Evolutionary conservation across 2,113 vertebrate genomes (phyloP), one percentile per base, ranked within the genome.

Genomic region (Micromys minutus): DNA sequence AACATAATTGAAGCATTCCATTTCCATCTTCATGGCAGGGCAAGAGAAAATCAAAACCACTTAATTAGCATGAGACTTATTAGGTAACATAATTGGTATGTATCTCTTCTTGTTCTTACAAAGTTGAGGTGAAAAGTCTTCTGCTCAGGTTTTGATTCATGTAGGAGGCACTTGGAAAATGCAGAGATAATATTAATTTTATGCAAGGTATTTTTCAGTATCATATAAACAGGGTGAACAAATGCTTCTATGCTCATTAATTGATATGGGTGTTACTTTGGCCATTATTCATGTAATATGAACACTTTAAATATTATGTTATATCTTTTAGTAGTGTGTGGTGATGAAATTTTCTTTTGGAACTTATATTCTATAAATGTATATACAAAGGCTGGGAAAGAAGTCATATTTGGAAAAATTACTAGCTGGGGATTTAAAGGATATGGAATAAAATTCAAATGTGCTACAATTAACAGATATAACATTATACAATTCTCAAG

Each of bases 401-500:
- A 90, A 34, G 3, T 17, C 76, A 69, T 22, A 47, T 17, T 88
- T 67, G 87, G 61, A 47, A 79, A 91, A 87, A 89, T 93, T 36
- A 95, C 39, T 86, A 15, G 24, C 80, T 36, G 11, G 71, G 19
- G 21, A 90, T 94, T 97, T 95, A 90, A 91, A 84, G 31, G 10
- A 74, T 72, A 61, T 13, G n/a, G 63, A 4, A 91, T 95, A 57
- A 93, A 94, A 93, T 95, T 95, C 63, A 76, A 76, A 89, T 81
- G 10, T 65, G 57, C 29, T 87, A 74, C 29, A 94, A 93, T 80
- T 91, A 95, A 36, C 31, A 94, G 39, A 85, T 79, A 95, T 94
- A 61, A 86, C 57, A 80, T 94, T 94, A n/a, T 52, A 87, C 2
- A 93, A 69, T 94, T 94, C 95, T 96, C 89, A 75, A 47, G 74